phyloP scores from a whole-genome alignment of 2,113 vertebrate genomes.

The Apistogramma diplotaenia region DNA sequence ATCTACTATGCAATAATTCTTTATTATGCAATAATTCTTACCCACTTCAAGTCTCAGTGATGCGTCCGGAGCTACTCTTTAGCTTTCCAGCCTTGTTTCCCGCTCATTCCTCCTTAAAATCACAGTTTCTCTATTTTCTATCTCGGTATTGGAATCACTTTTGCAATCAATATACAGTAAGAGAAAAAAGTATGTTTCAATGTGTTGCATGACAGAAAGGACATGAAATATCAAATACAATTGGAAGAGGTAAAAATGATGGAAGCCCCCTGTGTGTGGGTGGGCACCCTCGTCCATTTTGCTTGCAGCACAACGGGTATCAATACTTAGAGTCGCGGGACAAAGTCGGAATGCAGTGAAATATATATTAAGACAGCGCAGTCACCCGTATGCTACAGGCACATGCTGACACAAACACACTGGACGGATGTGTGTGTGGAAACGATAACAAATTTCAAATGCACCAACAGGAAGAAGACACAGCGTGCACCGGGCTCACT shows the following conservation, averaged over 20 bases:
- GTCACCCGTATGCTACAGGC: not conserved
- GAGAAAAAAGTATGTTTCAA: not conserved
- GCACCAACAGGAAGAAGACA: not conserved
- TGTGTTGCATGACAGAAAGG: not conserved
- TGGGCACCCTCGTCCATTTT: constrained; percentile 17
- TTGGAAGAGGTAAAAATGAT: constrained; percentile 5
- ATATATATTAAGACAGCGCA: not conserved
- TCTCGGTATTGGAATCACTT: not conserved
- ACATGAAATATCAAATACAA: not conserved
- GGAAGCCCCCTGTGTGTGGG: not conserved
- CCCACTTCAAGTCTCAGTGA: not conserved
- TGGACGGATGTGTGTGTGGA: accelerated
- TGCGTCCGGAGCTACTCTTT: not conserved
- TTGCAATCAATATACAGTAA: not conserved
- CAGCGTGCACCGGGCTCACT: constrained; percentile 6
- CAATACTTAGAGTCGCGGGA: constrained; percentile 5
- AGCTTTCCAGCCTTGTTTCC: not conserved
- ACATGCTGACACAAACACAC: not conserved
- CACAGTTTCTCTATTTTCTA: not conserved
- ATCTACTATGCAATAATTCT: not conserved
- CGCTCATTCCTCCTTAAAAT: not conserved
- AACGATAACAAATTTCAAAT: not conserved
- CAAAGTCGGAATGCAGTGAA: not conserved
- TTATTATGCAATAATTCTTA: not conserved
- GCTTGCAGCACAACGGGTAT: not conserved